A percentile compares a stretch with the other conserved stretches of the same genome.
These are phyloP conservation scores for Ictalurus furcatus DNA, from an alignment of 2,113 vertebrate species.

Conservation along the genomic window DNA sequence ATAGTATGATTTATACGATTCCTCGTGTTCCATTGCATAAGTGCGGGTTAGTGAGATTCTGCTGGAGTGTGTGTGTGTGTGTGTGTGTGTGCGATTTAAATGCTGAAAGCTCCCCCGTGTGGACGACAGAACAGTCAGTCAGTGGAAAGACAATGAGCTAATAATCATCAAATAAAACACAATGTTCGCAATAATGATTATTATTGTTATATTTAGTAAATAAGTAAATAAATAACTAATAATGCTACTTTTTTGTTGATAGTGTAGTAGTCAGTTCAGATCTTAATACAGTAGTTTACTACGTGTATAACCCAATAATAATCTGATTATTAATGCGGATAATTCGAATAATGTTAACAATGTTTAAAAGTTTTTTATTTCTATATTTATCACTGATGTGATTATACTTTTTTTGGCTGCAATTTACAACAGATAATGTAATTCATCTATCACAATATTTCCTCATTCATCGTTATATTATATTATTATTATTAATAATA, in stretches of 20 bases:
- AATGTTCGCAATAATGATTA: neutral
- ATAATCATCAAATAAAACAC: neutral
- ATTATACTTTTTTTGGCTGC: neutral
- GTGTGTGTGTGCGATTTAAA: neutral
- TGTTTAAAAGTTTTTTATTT: neutral
- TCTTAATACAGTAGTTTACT: neutral
- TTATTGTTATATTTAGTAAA: too few species aligned
- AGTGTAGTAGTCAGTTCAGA: neutral
- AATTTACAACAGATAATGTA: neutral
- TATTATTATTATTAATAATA: neutral
- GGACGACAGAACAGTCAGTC: neutral
- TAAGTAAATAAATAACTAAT: neutral
- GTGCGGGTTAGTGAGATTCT: neutral
- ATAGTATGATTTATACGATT: neutral
- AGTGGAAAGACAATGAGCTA: neutral
- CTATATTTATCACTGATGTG: neutral
- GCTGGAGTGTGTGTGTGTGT: neutral
- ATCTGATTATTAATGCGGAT: neutral
- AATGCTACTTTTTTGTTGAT: neutral
- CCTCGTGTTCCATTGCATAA: neutral
- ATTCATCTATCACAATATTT: neutral
- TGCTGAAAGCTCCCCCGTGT: conserved; percentile 1
- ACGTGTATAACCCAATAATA: neutral
- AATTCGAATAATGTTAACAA: neutral
- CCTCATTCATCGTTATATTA: neutral